Evolutionary conservation across 2,113 vertebrate species (phyloP).

Genomic region (Spermophilus dauricus): DNA sequence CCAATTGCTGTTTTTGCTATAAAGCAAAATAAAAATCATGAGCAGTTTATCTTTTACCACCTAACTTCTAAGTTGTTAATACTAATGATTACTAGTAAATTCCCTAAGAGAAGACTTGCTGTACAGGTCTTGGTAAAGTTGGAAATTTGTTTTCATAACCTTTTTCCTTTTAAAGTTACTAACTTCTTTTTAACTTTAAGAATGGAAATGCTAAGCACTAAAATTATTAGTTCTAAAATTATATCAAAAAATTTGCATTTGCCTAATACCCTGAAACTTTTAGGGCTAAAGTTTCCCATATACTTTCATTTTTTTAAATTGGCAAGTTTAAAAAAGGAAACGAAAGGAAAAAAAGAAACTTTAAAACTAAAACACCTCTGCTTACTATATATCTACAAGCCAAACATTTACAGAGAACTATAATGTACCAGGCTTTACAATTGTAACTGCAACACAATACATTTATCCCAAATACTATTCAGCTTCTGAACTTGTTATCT

Average conservation of each 20-base stretch:
- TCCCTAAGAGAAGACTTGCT: background rate
- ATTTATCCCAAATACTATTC: constrained; percentile 37
- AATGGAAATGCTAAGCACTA: constrained; percentile 56
- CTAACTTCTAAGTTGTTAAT: background rate
- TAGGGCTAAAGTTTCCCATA: constrained; percentile 48
- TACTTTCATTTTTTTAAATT: constrained; percentile 56
- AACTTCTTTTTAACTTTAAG: background rate
- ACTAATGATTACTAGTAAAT: background rate
- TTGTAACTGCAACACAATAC: constrained; percentile 14
- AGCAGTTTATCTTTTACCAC: background rate
- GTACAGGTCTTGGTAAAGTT: constrained; percentile 38
- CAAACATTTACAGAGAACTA: constrained; percentile 36
- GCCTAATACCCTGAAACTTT: constrained; percentile 50
- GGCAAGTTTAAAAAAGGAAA: constrained; percentile 1
- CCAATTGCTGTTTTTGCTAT: constrained; percentile 21
- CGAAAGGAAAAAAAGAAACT: constrained; percentile 13
- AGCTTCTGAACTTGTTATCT: background rate
- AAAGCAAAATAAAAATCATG: constrained; percentile 31
- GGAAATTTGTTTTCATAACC: constrained; percentile 40
- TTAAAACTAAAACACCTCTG: constrained; percentile 33
- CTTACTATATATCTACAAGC: constrained; percentile 37
- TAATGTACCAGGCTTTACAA: background rate
- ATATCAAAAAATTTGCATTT: constrained; percentile 62
- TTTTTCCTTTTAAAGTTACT: constrained; percentile 30
- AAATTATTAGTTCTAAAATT: constrained; percentile 57